Evolutionary conservation across 2,888 invertebrate species (phyloP).

Genomic region (Rhagonycha lutea): DNA sequence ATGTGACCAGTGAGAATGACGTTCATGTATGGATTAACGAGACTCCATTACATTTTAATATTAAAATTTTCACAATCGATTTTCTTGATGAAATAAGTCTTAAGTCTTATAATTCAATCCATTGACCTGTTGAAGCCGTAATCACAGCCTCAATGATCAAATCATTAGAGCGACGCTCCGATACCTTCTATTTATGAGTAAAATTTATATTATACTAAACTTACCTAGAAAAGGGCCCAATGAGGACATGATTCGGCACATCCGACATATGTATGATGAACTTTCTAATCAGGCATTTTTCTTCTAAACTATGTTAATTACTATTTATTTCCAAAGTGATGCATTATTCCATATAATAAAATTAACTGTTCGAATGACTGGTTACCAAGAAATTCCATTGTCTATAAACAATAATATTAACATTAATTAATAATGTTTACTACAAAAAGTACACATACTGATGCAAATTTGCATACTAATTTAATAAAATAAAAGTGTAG

Average conservation of each 20-base stretch:
- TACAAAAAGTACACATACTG: not conserved
- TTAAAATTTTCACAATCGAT: no score
- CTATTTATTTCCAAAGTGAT: not conserved
- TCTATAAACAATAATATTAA: not conserved
- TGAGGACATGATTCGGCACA: constrained; percentile 17
- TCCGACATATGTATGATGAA: constrained; percentile 20
- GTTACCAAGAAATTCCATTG: not conserved
- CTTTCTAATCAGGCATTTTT: constrained; percentile 5
- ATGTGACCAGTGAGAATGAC: no score
- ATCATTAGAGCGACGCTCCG: no score
- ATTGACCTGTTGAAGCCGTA: no score
- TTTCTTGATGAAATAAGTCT: no score
- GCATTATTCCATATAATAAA: not conserved
- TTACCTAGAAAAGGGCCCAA: constrained; percentile 31
- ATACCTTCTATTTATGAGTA: no score
- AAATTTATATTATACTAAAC: not conserved
- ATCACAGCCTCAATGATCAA: no score
- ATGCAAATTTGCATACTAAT: not conserved
- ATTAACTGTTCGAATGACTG: not conserved
- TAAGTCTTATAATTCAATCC: no score
- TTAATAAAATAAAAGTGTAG: not conserved
- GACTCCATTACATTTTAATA: no score
- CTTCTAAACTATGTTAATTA: not conserved
- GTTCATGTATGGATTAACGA: no score
- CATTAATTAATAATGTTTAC: not conserved